Conservation (phyloP, 1,140 invertebrate genomes). For the Eriosoma lanigerum region DNA sequence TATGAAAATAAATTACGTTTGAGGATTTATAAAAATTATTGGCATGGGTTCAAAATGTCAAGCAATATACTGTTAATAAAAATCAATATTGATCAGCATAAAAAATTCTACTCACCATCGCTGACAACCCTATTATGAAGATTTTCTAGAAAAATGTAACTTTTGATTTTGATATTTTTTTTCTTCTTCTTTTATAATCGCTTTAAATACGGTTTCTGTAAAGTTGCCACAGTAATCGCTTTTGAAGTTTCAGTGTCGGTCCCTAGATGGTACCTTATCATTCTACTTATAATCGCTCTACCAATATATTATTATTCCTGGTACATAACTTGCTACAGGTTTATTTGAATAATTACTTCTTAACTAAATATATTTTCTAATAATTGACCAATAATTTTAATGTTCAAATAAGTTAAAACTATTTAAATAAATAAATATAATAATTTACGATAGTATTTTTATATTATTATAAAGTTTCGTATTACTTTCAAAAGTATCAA, state of each 20-base stretch:
- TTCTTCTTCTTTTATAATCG: conserved; percentile 25
- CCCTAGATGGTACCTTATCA: conserved; percentile 38
- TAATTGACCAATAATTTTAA: too few relatives aligned
- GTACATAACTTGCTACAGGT: neutral
- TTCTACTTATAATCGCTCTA: neutral
- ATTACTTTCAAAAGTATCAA: too few relatives aligned
- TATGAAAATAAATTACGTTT: conserved; percentile 7
- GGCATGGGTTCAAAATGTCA: neutral
- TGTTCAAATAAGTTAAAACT: too few relatives aligned
- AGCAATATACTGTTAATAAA: neutral
- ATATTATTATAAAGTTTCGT: too few relatives aligned
- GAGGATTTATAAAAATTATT: conserved; percentile 11
- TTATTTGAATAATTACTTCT: conserved; percentile 25
- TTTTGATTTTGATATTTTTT: conserved; percentile 25
- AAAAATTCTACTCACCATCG: conserved; percentile 9
- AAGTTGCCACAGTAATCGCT: conserved; percentile 38
- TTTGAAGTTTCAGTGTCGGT: conserved; percentile 30
- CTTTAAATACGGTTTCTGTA: conserved; percentile 26
- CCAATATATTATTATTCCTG: neutral
- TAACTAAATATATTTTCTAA: conserved; percentile 1
- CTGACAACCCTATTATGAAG: conserved; percentile 4
- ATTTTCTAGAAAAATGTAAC: neutral
- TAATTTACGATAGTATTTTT: too few relatives aligned
- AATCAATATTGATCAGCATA: neutral
- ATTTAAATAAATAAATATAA: too few relatives aligned